Conservation (phyloP, 2,797 vertebrate species). For the Coranthus polyacanthus region DNA sequence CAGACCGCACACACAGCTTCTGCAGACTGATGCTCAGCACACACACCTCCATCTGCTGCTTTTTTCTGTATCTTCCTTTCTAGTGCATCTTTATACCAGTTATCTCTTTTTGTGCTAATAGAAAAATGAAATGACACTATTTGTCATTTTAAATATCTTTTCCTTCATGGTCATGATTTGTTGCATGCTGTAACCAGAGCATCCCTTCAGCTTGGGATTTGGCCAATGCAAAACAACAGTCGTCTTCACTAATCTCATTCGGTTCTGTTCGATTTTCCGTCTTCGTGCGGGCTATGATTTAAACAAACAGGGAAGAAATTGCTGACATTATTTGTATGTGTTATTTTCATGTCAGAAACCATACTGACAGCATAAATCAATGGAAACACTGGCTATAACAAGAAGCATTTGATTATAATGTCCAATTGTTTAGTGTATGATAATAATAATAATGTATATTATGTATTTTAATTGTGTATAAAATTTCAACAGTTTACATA, state of each 20-base stretch:
- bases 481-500: no score
- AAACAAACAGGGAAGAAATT: background rate
- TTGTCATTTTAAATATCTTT: background rate
- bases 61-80: background rate
- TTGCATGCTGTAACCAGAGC: background rate
- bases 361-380: background rate
- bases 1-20: slow-evolving; percentile 18
- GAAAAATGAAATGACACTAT: background rate
- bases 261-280: background rate
- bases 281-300: background rate
- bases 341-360: slow-evolving; percentile 1
- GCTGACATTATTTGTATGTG: background rate
- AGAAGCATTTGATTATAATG: background rate
- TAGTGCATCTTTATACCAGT: no score
- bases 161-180: background rate
- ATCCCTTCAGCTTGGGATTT: background rate
- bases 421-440: background rate
- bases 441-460: background rate
- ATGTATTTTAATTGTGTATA: no score
- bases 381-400: background rate
- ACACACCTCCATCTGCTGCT: background rate
- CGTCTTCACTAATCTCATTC: no score
- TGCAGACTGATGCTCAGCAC: background rate
- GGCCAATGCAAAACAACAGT: background rate
- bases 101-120: background rate